phyloP scores from a whole-genome alignment of 1,140 invertebrate genomes.

The Drosophila nebulosa region DNA sequence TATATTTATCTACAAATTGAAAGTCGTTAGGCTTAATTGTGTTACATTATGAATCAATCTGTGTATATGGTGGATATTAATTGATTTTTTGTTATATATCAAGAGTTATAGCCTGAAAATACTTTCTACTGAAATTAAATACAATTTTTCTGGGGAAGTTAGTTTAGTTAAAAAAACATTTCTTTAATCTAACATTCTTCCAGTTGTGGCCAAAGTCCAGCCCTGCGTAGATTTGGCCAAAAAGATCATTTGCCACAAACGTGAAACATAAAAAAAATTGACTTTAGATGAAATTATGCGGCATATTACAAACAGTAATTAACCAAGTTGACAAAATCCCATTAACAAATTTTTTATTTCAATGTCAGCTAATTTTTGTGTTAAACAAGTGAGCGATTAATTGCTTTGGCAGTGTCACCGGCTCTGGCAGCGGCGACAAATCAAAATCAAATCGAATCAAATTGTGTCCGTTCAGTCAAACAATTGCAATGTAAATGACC shows the following conservation, averaged over 20 bases:
- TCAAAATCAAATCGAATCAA: conserved; percentile 24
- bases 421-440: conserved; percentile 21
- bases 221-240: too few relatives aligned
- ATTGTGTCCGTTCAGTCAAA: conserved; percentile 1
- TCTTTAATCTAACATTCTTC: too few relatives aligned
- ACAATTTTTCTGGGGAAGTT: too few relatives aligned
- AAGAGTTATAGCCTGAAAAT: too few relatives aligned
- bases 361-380: conserved; percentile 49
- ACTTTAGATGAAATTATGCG: background rate
- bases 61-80: too few relatives aligned
- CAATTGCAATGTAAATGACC: conserved; percentile 48
- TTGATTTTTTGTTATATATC: too few relatives aligned
- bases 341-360: conserved; percentile 56
- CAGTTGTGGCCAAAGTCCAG: too few relatives aligned
- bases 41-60: too few relatives aligned
- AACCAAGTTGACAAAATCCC: conserved; percentile 52
- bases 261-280: background rate
- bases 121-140: too few relatives aligned
- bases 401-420: conserved; percentile 33
- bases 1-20: too few relatives aligned
- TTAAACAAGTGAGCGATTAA: conserved; percentile 72
- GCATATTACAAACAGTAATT: conserved; percentile 55
- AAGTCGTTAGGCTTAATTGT: too few relatives aligned
- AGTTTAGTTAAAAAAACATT: too few relatives aligned
- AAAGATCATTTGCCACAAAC: background rate